Conservation (phyloP, 2,888 invertebrate genomes). For the Cecidostiba fungosa region DNA sequence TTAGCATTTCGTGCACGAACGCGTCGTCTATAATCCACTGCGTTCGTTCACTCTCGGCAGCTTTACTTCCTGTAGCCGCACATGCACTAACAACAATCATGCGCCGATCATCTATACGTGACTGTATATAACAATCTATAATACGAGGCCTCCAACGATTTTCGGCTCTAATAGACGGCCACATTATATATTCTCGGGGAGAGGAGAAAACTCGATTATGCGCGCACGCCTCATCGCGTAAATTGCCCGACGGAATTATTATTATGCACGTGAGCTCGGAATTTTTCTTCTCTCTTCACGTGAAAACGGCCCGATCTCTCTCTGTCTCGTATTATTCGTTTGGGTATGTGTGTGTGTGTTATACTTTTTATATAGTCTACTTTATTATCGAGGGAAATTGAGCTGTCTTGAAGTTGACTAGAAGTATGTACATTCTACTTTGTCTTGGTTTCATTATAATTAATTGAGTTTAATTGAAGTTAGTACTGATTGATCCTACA, state of each 20-base stretch:
- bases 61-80: slow-evolving; percentile 10
- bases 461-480: neutral
- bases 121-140: neutral
- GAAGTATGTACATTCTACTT: neutral
- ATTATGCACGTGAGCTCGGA: neutral
- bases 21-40: neutral
- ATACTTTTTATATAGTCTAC: slow-evolving; percentile 2
- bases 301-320: slow-evolving; percentile 12
- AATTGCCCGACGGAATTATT: neutral
- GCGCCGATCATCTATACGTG: neutral
- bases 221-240: slow-evolving; percentile 21
- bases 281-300: neutral
- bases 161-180: neutral
- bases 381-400: slow-evolving; percentile 4
- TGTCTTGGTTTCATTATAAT: neutral
- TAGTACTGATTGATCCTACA: neutral
- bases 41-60: neutral
- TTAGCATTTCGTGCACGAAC: slow-evolving; percentile 16
- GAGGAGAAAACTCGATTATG: slow-evolving; percentile 43
- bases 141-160: neutral
- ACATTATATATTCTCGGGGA: neutral
- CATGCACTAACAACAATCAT: neutral
- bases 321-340: neutral
- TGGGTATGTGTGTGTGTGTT: no score
- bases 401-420: neutral